Evolutionary conservation across 2,888 invertebrate genomes (phyloP).

Genomic region (Parelbella ahira): DNA sequence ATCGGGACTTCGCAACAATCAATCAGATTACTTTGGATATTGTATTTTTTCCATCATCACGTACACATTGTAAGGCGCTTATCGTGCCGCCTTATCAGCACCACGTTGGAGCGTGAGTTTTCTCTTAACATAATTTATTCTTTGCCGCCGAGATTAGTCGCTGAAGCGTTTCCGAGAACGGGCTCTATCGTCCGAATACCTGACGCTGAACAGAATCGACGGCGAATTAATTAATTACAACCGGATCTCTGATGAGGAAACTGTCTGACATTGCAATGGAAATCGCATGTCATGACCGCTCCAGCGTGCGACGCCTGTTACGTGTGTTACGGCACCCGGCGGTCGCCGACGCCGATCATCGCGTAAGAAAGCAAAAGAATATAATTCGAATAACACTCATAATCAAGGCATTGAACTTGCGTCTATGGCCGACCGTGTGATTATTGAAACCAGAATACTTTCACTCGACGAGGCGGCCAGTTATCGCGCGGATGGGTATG

Average conservation of each 20-base stretch:
- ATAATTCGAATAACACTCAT: conserved; percentile 69
- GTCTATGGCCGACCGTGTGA: conserved; percentile 55
- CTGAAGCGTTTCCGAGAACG: conserved; percentile 13
- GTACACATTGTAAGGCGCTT: conserved; percentile 12
- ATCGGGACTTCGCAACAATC: conserved; percentile 34
- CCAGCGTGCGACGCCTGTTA: conserved; percentile 38
- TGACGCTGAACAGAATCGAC: conserved; percentile 36
- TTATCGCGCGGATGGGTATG: conserved; percentile 59
- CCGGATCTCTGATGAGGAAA: conserved; percentile 34
- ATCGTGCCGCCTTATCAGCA: conserved; percentile 12
- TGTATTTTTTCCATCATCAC: conserved; percentile 9
- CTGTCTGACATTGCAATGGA: conserved; percentile 30
- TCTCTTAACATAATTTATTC: conserved; percentile 11
- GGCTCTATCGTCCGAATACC: conserved; percentile 26
- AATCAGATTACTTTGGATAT: conserved; percentile 36
- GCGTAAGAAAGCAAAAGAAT: conserved; percentile 57
- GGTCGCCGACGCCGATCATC: conserved; percentile 46
- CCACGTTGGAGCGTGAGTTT: conserved; percentile 12
- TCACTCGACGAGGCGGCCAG: conserved; percentile 56
- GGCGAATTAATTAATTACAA: conserved; percentile 45
- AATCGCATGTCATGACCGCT: conserved; percentile 31
- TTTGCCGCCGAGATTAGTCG: conserved; percentile 11
- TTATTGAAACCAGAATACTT: conserved; percentile 71
- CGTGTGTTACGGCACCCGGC: conserved; percentile 58
- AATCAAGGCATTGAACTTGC: conserved; percentile 79